Evolutionary conservation across 1,140 invertebrate genomes (phyloP).

Genomic region (Antheraea mylitta): DNA sequence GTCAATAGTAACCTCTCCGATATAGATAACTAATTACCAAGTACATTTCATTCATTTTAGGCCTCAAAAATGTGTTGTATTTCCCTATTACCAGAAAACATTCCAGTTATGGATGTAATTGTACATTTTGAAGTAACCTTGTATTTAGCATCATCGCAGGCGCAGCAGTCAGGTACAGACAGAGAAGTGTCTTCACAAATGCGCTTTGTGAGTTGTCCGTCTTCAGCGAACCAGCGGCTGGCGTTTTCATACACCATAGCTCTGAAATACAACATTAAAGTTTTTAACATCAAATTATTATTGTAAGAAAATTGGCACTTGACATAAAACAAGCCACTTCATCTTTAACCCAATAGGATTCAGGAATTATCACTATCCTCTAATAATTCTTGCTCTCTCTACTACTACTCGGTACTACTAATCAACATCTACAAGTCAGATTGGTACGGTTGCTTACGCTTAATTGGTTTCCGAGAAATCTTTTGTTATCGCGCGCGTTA

Average conservation of each 20-base stretch:
- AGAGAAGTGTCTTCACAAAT: conserved; percentile 89
- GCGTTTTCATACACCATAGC: conserved; percentile 93
- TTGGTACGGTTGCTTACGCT: too few species aligned
- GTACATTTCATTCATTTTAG: neutral
- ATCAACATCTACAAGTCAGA: too few species aligned
- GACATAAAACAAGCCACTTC: neutral
- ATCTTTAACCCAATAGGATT: too few species aligned
- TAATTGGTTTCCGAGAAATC: too few species aligned
- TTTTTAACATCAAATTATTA: neutral
- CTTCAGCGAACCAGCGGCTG: conserved; percentile 93
- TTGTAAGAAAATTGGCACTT: neutral
- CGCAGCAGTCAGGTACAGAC: conserved; percentile 85
- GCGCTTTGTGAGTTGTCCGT: conserved; percentile 88
- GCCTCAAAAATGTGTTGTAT: neutral
- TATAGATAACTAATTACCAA: too few species aligned
- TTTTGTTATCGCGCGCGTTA: too few species aligned
- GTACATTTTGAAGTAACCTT: conserved; percentile 77
- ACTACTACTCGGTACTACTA: too few species aligned
- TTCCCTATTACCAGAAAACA: neutral
- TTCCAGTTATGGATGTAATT: neutral
- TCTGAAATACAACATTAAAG: conserved; percentile 63
- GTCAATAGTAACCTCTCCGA: too few species aligned
- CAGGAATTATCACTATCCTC: too few species aligned
- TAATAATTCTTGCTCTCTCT: too few species aligned
- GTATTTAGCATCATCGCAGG: conserved; percentile 95